Evolutionary conservation across 2,113 vertebrate species (phyloP).

Genomic region (Brachyhypopomus occidentalis): DNA sequence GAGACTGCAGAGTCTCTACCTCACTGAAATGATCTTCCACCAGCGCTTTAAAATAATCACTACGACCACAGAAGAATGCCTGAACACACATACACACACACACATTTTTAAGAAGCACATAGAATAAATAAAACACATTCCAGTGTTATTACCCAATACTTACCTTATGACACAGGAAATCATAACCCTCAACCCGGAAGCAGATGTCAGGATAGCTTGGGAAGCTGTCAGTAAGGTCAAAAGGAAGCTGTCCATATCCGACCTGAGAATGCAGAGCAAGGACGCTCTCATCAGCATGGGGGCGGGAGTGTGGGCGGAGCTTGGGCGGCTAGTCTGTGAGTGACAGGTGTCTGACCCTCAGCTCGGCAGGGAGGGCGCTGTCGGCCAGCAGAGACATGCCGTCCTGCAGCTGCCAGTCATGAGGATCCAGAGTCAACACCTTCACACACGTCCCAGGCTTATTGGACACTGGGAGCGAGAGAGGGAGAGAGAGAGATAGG

Average conservation of each 20-base stretch:
- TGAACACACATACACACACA: slow-evolving; percentile 61
- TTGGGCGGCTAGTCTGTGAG: not conserved
- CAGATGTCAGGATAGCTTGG: slow-evolving; percentile 89
- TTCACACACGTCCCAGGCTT: slow-evolving; percentile 95
- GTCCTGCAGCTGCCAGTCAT: slow-evolving; percentile 83
- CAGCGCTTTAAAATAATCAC: slow-evolving; percentile 95
- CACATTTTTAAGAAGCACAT: not conserved
- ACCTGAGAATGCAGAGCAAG: slow-evolving; percentile 72
- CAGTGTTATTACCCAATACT: not conserved
- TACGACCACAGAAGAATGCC: slow-evolving; percentile 96
- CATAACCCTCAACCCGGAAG: slow-evolving; percentile 83
- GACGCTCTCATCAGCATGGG: not conserved
- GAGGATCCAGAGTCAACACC: slow-evolving; percentile 88
- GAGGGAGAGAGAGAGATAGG: slow-evolving; percentile 10
- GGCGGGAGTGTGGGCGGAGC: not conserved
- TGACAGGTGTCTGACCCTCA: slow-evolving; percentile 75
- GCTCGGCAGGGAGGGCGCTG: slow-evolving; percentile 85
- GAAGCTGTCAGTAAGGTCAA: slow-evolving; percentile 85
- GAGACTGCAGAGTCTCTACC: slow-evolving; percentile 81
- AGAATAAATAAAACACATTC: not conserved
- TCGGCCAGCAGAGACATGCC: slow-evolving; percentile 90
- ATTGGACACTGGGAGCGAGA: slow-evolving; percentile 81
- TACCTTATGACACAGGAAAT: slow-evolving; percentile 96
- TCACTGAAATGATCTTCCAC: slow-evolving; percentile 94
- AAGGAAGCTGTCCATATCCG: slow-evolving; percentile 91